Evolutionary conservation across 2,888 invertebrate genomes (phyloP).

Genomic region (Parasteatoda lunata): DNA sequence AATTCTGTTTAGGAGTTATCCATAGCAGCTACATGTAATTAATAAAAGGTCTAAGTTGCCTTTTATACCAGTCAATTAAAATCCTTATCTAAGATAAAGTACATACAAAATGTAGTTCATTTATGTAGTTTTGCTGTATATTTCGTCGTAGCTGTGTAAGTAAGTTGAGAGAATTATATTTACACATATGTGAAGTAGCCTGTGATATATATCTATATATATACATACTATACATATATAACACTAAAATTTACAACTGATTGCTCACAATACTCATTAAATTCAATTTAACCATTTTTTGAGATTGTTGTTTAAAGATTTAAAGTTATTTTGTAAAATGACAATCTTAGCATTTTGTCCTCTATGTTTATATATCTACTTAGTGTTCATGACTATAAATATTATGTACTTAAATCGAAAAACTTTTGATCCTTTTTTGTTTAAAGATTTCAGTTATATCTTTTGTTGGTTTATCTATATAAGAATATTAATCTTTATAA

Average conservation of each 20-base stretch:
- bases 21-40: slow-evolving; percentile 59
- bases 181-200: slow-evolving; percentile 69
- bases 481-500: too few species aligned
- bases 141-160: slow-evolving; percentile 66
- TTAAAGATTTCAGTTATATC: too few species aligned
- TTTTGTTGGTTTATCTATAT: too few species aligned
- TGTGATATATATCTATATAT: slow-evolving; percentile 69
- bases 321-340: slow-evolving; percentile 67
- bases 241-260: slow-evolving; percentile 69
- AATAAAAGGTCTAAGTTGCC: slow-evolving; percentile 66
- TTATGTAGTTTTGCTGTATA: slow-evolving; percentile 66
- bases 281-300: slow-evolving; percentile 68
- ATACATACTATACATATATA: slow-evolving; percentile 66
- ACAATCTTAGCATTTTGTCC: slow-evolving; percentile 67
- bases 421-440: slow-evolving; percentile 39
- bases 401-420: slow-evolving; percentile 66
- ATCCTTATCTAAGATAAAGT: slow-evolving; percentile 59
- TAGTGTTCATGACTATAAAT: slow-evolving; percentile 67
- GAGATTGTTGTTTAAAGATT: slow-evolving; percentile 66
- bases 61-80: slow-evolving; percentile 65
- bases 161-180: slow-evolving; percentile 69
- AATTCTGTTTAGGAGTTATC: slow-evolving; percentile 59
- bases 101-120: slow-evolving; percentile 67
- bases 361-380: slow-evolving; percentile 68
- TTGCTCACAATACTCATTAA: slow-evolving; percentile 68